Conservation (phyloP, 92 coral and sea anemone species). For the Actinostola sp. region DNA sequence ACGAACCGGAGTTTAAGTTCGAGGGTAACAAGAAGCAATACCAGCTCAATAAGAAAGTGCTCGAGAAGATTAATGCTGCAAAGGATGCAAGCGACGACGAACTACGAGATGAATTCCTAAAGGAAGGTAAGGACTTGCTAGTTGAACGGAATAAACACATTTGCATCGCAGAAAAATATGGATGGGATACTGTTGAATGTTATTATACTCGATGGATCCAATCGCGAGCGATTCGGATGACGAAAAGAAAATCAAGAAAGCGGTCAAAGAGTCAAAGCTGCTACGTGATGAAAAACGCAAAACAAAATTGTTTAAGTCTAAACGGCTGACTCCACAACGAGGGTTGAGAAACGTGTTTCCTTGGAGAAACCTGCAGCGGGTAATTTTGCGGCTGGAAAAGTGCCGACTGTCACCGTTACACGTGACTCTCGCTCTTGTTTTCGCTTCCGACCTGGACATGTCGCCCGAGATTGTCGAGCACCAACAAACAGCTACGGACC, state of each 20-base stretch:
- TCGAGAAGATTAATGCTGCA: constrained; percentile 30
- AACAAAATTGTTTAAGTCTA: constrained; percentile 9
- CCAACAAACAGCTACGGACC: constrained; percentile 12
- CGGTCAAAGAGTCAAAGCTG: constrained; percentile 52
- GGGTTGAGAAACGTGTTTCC: constrained; percentile 8
- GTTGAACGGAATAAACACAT: constrained; percentile 61
- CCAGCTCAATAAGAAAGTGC: constrained; percentile 14
- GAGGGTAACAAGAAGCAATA: constrained; percentile 15
- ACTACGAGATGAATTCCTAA: constrained; percentile 1
- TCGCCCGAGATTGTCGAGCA: constrained; percentile 65
- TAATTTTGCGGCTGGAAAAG: constrained; percentile 33
- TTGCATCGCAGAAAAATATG: constrained; percentile 56
- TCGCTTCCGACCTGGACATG: constrained; percentile 58
- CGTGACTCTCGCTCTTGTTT: constrained; percentile 56
- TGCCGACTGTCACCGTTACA: constrained; percentile 7
- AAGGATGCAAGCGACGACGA: constrained; percentile 17
- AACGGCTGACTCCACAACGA: constrained; percentile 7
- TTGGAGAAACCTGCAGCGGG: constrained; percentile 7
- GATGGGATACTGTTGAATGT: constrained; percentile 52
- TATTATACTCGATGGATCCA: constrained; percentile 50
- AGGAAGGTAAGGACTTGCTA: constrained; percentile 60
- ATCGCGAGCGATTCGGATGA: constrained; percentile 59
- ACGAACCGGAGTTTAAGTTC: constrained; percentile 21
- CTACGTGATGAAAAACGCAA: constrained; percentile 55
- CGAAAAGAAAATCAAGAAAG: constrained; percentile 40